Evolutionary conservation across 1,140 invertebrate species (phyloP).

Genomic region (Rhizoglyphus robini): DNA sequence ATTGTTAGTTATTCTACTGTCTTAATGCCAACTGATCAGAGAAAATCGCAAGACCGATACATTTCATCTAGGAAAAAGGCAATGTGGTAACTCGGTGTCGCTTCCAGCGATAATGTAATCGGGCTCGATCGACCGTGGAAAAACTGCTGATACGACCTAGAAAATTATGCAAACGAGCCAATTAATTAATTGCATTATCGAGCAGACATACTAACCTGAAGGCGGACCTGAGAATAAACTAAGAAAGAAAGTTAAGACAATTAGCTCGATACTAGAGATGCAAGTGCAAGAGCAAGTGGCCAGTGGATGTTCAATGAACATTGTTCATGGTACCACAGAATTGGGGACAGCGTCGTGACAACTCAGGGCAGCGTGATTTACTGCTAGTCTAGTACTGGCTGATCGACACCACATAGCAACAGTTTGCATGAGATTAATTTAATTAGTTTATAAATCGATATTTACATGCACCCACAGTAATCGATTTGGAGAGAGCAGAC

Average conservation of each 20-base stretch:
- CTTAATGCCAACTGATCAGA: neutral
- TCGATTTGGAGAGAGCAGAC: neutral
- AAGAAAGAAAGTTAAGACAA: too few relatives aligned
- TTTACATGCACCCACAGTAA: too few relatives aligned
- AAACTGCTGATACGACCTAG: neutral
- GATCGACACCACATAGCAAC: neutral
- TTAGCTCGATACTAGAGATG: too few relatives aligned
- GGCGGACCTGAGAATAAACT: too few relatives aligned
- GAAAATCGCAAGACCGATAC: neutral
- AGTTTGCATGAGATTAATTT: too few relatives aligned
- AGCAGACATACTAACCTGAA: neutral
- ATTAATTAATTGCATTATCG: slow-evolving; percentile 4
- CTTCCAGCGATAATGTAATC: neutral
- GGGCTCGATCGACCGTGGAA: neutral
- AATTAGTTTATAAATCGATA: too few relatives aligned
- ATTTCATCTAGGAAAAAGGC: neutral
- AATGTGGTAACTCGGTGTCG: neutral
- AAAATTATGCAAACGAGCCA: slow-evolving; percentile 6
- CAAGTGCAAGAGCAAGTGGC: too few relatives aligned
- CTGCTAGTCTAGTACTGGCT: neutral
- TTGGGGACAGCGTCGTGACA: neutral
- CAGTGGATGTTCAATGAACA: too few relatives aligned
- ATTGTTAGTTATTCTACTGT: neutral
- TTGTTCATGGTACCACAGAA: too few relatives aligned
- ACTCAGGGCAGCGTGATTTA: neutral